Conservation (phyloP, 2,888 invertebrate species). For the Tetheella fluctuosa region DNA sequence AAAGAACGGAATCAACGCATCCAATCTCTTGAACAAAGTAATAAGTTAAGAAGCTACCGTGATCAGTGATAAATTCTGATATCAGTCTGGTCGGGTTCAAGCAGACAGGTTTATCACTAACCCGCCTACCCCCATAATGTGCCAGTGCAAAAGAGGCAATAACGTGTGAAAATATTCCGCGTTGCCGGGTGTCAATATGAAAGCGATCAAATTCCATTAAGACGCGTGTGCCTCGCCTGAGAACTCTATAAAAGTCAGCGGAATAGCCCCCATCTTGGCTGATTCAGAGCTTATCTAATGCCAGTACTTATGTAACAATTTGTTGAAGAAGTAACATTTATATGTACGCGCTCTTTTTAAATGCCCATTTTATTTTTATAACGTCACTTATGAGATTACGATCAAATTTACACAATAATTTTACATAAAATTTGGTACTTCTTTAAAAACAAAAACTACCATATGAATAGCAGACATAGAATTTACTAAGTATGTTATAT, state of each 20-base stretch:
- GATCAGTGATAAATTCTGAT: constrained; percentile 7
- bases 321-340: constrained; percentile 8
- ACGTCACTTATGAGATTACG: background rate
- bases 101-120: constrained; percentile 31
- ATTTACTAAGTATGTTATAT: too few species aligned
- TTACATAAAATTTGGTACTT: too few species aligned
- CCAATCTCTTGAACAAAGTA: background rate
- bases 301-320: constrained; percentile 23
- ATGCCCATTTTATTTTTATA: constrained; percentile 3
- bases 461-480: too few species aligned
- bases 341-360: background rate
- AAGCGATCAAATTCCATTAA: constrained; percentile 58
- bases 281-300: constrained; percentile 23
- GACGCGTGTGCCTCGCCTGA: constrained; percentile 36
- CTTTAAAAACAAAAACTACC: too few species aligned
- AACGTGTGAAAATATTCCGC: constrained; percentile 49
- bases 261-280: constrained; percentile 33
- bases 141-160: constrained; percentile 31
- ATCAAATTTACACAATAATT: too few species aligned
- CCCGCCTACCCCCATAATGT: constrained; percentile 16
- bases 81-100: constrained; percentile 14
- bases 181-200: constrained; percentile 47
- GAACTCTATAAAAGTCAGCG: constrained; percentile 42
- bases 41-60: constrained; percentile 7
- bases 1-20: too few species aligned